A percentile compares a stretch with the other conserved stretches of the same genome.
phyloP scores from a whole-genome alignment of 2,888 invertebrate species.

The Meloe dianella region DNA sequence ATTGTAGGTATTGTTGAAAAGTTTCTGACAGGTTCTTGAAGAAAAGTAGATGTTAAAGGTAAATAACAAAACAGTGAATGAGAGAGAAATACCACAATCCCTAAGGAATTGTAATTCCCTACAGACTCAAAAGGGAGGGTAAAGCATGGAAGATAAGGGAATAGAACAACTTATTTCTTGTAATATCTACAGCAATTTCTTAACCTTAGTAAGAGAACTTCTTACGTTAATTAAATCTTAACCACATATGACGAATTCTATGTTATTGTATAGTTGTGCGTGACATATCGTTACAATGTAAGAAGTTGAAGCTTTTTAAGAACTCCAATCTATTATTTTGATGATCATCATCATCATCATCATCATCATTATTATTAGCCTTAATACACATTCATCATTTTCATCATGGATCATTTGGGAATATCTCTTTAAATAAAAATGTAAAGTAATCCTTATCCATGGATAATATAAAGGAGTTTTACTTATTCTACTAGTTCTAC shows the following conservation, averaged over 20 bases:
- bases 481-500: background rate
- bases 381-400: no score
- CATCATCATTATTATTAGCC: background rate
- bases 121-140: background rate
- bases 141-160: background rate
- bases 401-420: background rate
- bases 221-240: conserved; percentile 40
- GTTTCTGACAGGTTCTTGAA: background rate
- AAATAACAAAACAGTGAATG: conserved; percentile 2
- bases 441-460: background rate
- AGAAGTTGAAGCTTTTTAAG: background rate
- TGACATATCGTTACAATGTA: background rate
- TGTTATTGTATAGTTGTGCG: conserved; percentile 1
- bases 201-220: conserved; percentile 28
- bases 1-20: background rate
- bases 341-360: background rate
- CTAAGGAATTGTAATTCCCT: background rate
- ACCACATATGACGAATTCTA: conserved; percentile 36
- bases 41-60: background rate
- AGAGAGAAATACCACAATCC: background rate
- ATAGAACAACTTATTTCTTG: conserved; percentile 26
- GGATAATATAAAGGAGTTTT: background rate
- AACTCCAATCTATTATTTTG: no score
- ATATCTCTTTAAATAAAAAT: background rate
- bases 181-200: conserved; percentile 32